Evolutionary conservation across 2,113 vertebrate species (phyloP).

Genomic region (Procavia capensis): DNA sequence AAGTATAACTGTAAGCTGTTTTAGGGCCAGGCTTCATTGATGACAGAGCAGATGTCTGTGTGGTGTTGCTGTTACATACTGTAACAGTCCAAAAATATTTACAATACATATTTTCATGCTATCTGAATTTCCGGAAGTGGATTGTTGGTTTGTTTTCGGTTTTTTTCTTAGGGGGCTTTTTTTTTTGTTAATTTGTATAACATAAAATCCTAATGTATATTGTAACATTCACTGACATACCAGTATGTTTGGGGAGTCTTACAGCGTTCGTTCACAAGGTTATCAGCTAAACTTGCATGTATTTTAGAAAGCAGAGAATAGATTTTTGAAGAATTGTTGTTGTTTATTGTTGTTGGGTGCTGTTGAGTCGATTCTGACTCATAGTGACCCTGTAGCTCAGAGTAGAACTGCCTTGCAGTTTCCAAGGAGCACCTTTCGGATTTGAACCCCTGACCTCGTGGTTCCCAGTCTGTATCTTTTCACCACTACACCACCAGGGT

Average conservation of each 20-base stretch:
- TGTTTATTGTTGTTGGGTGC: no score
- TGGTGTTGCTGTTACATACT: neutral
- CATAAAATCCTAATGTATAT: slow-evolving; percentile 2
- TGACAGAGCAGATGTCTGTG: neutral
- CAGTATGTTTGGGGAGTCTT: neutral
- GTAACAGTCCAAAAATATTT: slow-evolving; percentile 2
- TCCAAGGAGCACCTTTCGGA: no score
- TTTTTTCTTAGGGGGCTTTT: no score
- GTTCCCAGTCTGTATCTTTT: no score
- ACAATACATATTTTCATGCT: neutral
- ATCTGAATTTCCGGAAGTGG: slow-evolving; percentile 36
- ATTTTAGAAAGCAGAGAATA: slow-evolving; percentile 51
- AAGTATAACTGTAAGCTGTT: slow-evolving; percentile 37
- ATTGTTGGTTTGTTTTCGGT: no score
- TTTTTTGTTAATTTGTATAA: slow-evolving; percentile 14
- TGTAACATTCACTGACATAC: slow-evolving; percentile 10
- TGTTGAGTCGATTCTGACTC: no score
- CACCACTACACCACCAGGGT: no score
- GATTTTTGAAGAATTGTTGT: slow-evolving; percentile 45
- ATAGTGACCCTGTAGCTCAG: no score
- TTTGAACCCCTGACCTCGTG: no score
- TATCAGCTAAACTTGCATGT: neutral
- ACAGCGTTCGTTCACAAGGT: no score
- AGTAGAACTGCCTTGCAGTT: no score
- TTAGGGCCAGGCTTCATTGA: neutral